Evolutionary conservation across 2,113 vertebrate species (phyloP).

Genomic region (Monarcha castaneiventris): DNA sequence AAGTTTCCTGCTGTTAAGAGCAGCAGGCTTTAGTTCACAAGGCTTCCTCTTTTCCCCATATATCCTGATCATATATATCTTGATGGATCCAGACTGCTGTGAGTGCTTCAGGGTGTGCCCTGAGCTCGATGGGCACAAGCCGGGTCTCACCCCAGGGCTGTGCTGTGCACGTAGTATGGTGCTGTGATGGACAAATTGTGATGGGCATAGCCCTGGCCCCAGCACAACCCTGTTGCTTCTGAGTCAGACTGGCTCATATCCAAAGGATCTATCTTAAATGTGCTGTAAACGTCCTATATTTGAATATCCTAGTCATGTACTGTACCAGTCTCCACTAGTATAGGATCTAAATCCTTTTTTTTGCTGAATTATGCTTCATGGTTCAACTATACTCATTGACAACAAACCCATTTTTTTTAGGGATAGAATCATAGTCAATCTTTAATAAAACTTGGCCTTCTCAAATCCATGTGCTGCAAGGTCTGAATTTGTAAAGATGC

Average conservation of each 20-base stretch:
- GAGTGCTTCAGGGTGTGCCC: neutral
- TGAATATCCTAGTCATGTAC: neutral
- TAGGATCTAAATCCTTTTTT: neutral
- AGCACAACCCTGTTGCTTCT: neutral
- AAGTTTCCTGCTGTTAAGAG: neutral
- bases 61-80: neutral
- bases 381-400: neutral
- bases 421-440: neutral
- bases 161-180: accelerated
- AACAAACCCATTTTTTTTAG: neutral
- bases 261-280: neutral
- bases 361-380: neutral
- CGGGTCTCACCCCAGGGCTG: accelerated
- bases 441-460: neutral
- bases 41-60: neutral
- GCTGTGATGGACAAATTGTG: accelerated
- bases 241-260: neutral
- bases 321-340: neutral
- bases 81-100: neutral
- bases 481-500: neutral
- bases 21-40: neutral
- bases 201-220: neutral
- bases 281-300: neutral
- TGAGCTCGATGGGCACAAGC: neutral
- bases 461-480: accelerated